phyloP scores from a whole-genome alignment of 2,113 vertebrate species.

The Lynx canadensis region DNA sequence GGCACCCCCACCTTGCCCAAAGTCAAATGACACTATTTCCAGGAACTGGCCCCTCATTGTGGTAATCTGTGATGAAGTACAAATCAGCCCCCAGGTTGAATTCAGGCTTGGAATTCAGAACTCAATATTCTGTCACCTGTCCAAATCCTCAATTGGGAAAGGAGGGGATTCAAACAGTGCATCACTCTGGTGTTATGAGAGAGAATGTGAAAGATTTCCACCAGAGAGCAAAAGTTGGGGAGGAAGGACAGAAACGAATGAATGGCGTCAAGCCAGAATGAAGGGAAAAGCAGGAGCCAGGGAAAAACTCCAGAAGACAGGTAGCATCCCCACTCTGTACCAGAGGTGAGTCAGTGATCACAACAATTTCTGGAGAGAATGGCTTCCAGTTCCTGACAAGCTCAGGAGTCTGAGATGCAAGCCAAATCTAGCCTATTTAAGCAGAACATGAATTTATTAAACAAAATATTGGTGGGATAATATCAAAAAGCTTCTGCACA shows the following conservation, averaged over 20 bases:
- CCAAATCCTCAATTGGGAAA: neutral
- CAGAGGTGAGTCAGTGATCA: neutral
- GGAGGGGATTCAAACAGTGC: neutral
- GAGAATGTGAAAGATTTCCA: neutral
- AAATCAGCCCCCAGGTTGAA: neutral
- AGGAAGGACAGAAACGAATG: neutral
- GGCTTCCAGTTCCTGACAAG: neutral
- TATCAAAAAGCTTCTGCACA: neutral
- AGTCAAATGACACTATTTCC: slow-evolving; percentile 13
- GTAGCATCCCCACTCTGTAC: neutral
- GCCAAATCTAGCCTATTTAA: slow-evolving; percentile 39
- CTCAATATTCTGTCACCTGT: neutral
- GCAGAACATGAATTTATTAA: slow-evolving; percentile 12
- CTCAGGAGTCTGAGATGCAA: slow-evolving; percentile 32
- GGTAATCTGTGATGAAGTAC: neutral
- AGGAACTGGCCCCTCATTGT: neutral
- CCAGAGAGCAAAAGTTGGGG: neutral
- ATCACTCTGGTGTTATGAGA: too few relatives aligned
- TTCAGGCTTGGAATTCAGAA: slow-evolving; percentile 7
- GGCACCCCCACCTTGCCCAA: neutral
- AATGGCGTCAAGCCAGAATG: neutral
- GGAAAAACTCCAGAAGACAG: neutral
- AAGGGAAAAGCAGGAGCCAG: neutral
- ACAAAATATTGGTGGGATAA: neutral
- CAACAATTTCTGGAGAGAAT: neutral